Evolutionary conservation across 2,797 vertebrate genomes (phyloP).

Genomic region (Dendrocincla fuliginosa): DNA sequence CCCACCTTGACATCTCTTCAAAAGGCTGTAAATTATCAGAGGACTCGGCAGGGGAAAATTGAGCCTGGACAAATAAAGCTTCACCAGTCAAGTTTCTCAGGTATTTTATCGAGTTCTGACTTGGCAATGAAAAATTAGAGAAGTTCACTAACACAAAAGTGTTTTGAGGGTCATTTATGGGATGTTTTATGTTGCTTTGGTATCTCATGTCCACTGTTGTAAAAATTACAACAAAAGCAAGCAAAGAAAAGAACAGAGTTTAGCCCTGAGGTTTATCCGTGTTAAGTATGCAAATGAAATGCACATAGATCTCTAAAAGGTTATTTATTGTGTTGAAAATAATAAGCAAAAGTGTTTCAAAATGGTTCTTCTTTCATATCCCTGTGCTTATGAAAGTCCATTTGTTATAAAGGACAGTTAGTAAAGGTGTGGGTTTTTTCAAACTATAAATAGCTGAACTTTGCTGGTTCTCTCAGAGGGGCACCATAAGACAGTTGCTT

Average conservation of each 20-base stretch:
- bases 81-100: background rate
- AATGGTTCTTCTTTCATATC: constrained; percentile 49
- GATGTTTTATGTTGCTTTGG: background rate
- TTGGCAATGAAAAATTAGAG: background rate
- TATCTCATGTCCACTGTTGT: background rate
- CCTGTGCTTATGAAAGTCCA: constrained; percentile 55
- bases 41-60: background rate
- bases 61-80: background rate
- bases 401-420: constrained; percentile 67
- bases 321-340: constrained; percentile 26
- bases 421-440: constrained; percentile 63
- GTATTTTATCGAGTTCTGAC: background rate
- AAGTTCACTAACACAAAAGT: background rate
- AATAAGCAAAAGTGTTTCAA: constrained; percentile 8
- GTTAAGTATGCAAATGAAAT: constrained; percentile 30
- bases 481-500: constrained; percentile 25
- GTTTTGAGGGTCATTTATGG: background rate
- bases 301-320: background rate
- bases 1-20: background rate
- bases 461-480: constrained; percentile 42
- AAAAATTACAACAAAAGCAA: background rate
- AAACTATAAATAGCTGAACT: constrained; percentile 64
- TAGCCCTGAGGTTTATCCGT: background rate
- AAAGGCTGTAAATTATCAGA: constrained; percentile 23
- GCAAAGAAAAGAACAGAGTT: background rate